Percentiles rank a stretch among this genome's conserved stretches.
phyloP scores from a whole-genome alignment of 1,140 invertebrate genomes.

The Parasteatoda tepidariorum region DNA sequence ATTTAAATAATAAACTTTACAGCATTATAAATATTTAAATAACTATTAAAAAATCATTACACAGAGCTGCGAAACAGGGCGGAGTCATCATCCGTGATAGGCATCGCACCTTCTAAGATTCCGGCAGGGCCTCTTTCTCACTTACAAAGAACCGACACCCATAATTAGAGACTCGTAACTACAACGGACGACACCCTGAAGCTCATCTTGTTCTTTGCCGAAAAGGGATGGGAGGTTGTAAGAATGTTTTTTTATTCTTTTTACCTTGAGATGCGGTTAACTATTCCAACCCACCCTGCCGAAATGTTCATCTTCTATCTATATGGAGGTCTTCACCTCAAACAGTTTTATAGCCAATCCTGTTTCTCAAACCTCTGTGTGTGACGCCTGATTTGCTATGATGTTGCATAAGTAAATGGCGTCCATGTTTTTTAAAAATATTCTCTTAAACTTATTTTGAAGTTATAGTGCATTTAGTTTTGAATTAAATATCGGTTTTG shows the following conservation, averaged over 20 bases:
- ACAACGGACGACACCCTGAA: conserved; percentile 12
- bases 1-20: too few relatives aligned
- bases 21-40: too few relatives aligned
- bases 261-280: background rate
- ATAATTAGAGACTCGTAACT: conserved; percentile 18
- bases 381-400: background rate
- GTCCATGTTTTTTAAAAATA: too few relatives aligned
- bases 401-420: background rate
- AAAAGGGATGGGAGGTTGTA: background rate
- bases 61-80: background rate
- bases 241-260: background rate
- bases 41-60: too few relatives aligned
- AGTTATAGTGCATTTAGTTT: too few relatives aligned
- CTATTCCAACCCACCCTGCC: background rate
- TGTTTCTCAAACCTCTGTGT: background rate
- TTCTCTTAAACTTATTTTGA: too few relatives aligned
- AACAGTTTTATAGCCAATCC: background rate
- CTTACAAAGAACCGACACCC: conserved; percentile 24
- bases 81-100: background rate
- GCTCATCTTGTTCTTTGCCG: background rate
- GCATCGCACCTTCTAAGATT: background rate
- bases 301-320: background rate
- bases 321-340: background rate
- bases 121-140: conserved; percentile 3
- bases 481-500: too few relatives aligned